These are phyloP conservation scores for Cacatua alba DNA, from an alignment of 2,113 vertebrate genomes.

Conservation along the genomic window DNA sequence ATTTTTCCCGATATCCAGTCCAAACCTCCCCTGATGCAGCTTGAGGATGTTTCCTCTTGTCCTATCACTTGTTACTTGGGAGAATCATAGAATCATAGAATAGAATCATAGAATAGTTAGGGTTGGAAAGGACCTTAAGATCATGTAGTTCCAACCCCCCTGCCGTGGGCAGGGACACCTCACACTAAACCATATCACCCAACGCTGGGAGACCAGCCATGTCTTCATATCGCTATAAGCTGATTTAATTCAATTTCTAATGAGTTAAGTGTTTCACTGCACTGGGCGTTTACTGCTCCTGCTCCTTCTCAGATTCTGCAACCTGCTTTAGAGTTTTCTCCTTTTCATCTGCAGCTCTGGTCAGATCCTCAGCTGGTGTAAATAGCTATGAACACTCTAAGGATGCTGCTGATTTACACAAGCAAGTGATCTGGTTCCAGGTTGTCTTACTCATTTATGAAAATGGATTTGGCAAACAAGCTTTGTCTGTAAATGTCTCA, in stretches of 20 bases:
- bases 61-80: not conserved
- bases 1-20: not conserved
- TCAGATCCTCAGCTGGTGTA: not conserved
- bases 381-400: not conserved
- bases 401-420: conserved; percentile 13
- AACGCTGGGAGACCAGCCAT: not conserved
- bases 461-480: not conserved
- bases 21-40: not conserved
- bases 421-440: not conserved
- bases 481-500: not conserved
- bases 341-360: not conserved
- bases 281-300: not conserved
- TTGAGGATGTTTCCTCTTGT: not conserved
- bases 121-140: too few relatives aligned
- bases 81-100: not conserved
- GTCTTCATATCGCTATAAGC: not conserved
- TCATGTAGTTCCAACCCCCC: too few relatives aligned
- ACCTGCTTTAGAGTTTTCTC: not conserved
- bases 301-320: not conserved
- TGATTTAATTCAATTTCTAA: not conserved
- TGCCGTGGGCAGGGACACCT: too few relatives aligned
- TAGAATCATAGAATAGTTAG: too few relatives aligned
- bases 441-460: not conserved
- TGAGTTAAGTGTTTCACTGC: not conserved
- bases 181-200: too few relatives aligned